A percentile compares a stretch with the other conserved stretches of the same genome.
Conservation (phyloP, 2,888 invertebrate genomes). For the Agrotis exclamationis region DNA sequence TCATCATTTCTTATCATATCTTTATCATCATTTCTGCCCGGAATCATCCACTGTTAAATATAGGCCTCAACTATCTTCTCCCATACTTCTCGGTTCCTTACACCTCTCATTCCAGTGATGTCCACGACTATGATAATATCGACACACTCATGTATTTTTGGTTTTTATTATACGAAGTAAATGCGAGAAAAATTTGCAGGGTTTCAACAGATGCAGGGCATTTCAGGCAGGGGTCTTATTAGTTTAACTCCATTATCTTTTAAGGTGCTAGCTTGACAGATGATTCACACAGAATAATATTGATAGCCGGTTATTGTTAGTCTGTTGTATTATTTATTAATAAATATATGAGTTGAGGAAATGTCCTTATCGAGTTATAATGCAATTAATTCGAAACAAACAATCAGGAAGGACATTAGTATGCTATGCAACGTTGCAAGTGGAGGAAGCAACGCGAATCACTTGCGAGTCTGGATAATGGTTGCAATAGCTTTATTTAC, state of each 20-base stretch:
- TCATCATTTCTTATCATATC: too few species aligned
- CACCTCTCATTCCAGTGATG: too few species aligned
- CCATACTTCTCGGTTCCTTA: too few species aligned
- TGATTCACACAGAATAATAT: background rate
- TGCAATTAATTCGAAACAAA: conserved; percentile 46
- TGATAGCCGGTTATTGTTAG: background rate
- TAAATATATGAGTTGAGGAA: conserved; percentile 21
- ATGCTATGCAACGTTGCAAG: conserved; percentile 42
- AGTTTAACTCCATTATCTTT: background rate
- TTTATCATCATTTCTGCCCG: too few species aligned
- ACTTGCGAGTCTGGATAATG: conserved; percentile 32
- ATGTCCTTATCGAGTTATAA: conserved; percentile 25
- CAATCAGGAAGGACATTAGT: conserved; percentile 60
- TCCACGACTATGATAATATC: too few species aligned
- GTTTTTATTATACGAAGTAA: background rate
- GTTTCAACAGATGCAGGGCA: background rate
- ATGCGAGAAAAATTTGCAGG: background rate
- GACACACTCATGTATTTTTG: too few species aligned
- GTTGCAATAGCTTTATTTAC: conserved; percentile 24
- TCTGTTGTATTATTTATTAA: conserved; percentile 8
- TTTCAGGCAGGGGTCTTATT: background rate
- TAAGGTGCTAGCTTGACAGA: background rate
- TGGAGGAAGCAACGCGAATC: conserved; percentile 47
- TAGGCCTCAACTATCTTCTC: too few species aligned
- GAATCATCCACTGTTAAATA: too few species aligned